A percentile compares a stretch with the other conserved stretches of the same genome.
Evolutionary conservation across 2,888 invertebrate genomes (phyloP).

Genomic region (Amblyjoppa fuscipennis): DNA sequence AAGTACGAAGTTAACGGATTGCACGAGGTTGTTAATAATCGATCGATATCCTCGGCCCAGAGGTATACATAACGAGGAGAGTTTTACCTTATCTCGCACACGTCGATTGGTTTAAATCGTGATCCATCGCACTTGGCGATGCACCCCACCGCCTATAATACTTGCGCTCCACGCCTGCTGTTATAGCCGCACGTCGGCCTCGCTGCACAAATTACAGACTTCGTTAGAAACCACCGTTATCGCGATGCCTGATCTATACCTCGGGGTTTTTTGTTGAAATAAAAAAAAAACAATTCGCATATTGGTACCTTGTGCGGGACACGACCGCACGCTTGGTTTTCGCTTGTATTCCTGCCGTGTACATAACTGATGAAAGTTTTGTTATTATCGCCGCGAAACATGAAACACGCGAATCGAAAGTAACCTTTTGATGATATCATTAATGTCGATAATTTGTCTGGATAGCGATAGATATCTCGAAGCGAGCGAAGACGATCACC

Average conservation of each 20-base stretch:
- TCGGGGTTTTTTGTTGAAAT: conserved; percentile 72
- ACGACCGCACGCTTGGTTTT: conserved; percentile 71
- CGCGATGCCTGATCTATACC: conserved; percentile 78
- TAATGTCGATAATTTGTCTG: not conserved
- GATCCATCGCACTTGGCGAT: conserved; percentile 75
- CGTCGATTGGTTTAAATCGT: conserved; percentile 78
- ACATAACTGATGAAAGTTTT: conserved; percentile 19
- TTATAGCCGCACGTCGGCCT: conserved; percentile 66
- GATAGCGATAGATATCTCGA: not conserved
- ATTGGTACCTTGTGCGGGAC: conserved; percentile 77
- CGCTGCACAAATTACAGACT: conserved; percentile 81
- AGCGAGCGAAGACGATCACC: not conserved
- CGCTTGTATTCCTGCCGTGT: not conserved
- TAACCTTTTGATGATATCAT: not conserved
- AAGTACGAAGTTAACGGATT: conserved; percentile 12
- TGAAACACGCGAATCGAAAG: not conserved
- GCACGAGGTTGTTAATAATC: conserved; percentile 48
- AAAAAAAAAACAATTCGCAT: conserved; percentile 78
- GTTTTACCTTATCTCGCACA: conserved; percentile 72
- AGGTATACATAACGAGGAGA: conserved; percentile 65
- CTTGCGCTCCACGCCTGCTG: conserved; percentile 57
- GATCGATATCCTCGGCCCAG: conserved; percentile 56
- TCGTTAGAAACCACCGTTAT: conserved; percentile 81
- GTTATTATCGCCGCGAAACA: not conserved
- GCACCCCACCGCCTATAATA: conserved; percentile 65